Base-by-base conservation (phyloP, 37 sponge, comb jelly and placozoan genomes). In the Aplysina aerophoba region DNA sequence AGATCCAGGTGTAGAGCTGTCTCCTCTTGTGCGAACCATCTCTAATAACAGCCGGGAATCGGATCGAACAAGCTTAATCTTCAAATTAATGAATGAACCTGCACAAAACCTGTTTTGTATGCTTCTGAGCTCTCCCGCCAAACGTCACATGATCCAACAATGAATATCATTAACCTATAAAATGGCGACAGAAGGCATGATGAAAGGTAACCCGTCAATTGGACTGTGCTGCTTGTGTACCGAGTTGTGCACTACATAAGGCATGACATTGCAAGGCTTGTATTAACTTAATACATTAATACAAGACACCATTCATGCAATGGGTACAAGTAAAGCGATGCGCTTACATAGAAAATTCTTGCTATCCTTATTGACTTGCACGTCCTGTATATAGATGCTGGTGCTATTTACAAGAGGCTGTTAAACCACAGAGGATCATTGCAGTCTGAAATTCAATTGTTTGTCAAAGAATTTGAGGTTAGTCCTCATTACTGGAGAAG, bases 381-480 rank as follows among this genome's bases (percentile, higher is more conserved):
- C n/a, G n/a, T n/a, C n/a, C n/a, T n/a, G n/a, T 65, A 0, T 78
- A 24, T 50, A 91, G 91, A 91, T 87, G 84, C 77, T 53, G 91
- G 91, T 21, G 33, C 59, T 17, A 78, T 92, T n/a, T 92, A 83
- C 60, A 88, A 85, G 59, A 62, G 89, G n/a, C 84, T 92, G 50
- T 27, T 92, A 59, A 82, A 92, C 81, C 92, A 92, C 79, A 73
- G 89, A 21, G 89, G 89, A 4, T 83, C 88, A 1, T 62, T 92
- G 24, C 92, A 92, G 59, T 84, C 85, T 82, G 92, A 92, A 66
- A 88, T 92, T 17, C 92, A 92, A 17, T 81, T 67, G 55, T 92
- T 92, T 78, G 92, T 92, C 25, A 88, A 82, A 34, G 92, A 92
- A 67, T 92, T 92, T 85, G 92, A 94, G 87, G 94, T 94, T 3